These are phyloP conservation scores for Brachionus sp. DNA, from an alignment of 1,140 invertebrate species.

Conservation along the genomic window DNA sequence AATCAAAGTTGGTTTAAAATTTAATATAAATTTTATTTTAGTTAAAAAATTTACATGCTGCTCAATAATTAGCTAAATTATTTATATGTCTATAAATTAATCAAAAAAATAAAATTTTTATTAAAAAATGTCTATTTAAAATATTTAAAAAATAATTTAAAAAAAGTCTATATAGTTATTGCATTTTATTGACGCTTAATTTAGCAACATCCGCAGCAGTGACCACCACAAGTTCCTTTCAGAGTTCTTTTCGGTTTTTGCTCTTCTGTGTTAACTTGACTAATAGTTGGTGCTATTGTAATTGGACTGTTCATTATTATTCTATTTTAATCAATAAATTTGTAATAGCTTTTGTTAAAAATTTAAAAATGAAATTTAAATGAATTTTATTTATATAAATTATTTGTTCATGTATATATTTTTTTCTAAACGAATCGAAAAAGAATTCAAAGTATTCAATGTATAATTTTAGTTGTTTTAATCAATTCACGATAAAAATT, in stretches of 20 bases:
- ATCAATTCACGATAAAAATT: too few species aligned
- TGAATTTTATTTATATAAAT: not conserved
- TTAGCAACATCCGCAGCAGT: not conserved
- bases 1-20: too few species aligned
- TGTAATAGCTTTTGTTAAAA: not conserved
- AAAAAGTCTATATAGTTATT: too few species aligned
- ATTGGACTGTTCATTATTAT: not conserved
- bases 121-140: too few species aligned
- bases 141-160: too few species aligned
- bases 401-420: not conserved
- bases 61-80: too few species aligned
- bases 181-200: too few species aligned
- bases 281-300: not conserved
- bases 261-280: not conserved
- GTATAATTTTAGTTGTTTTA: not conserved
- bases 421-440: not conserved
- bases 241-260: not conserved
- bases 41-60: too few species aligned
- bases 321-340: not conserved
- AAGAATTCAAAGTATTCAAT: not conserved
- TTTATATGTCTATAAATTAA: too few species aligned
- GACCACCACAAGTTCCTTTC: not conserved
- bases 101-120: too few species aligned
- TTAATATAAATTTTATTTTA: too few species aligned
- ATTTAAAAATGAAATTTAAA: not conserved